Conservation (phyloP, 2,888 invertebrate species). For the Eupelmus urozonus region DNA sequence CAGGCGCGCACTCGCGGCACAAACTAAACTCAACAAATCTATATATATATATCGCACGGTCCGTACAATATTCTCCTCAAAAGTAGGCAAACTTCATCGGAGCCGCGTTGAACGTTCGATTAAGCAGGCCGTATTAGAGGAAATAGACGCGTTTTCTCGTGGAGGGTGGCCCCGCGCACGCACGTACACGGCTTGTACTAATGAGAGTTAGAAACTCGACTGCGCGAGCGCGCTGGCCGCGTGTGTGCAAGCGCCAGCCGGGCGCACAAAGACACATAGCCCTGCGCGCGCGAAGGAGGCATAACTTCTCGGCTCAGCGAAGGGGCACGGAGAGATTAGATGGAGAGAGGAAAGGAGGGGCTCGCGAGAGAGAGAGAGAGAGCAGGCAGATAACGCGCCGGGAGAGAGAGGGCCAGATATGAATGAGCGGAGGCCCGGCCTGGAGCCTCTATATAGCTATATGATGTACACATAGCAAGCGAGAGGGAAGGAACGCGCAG, state of each 20-base stretch:
- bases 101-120: background rate
- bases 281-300: background rate
- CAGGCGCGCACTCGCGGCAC: background rate
- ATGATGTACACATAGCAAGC: background rate
- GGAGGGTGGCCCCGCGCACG: no score
- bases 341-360: conserved; percentile 8
- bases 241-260: no score
- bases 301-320: background rate
- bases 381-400: no score
- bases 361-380: background rate
- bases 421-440: conserved; percentile 33
- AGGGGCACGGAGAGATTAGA: conserved; percentile 17
- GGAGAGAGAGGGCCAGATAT: conserved; percentile 1
- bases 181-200: no score
- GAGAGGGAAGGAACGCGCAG: background rate
- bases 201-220: conserved; percentile 35
- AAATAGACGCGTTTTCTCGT: no score
- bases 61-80: background rate
- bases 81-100: background rate
- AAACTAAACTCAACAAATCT: no score
- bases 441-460: no score
- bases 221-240: no score
- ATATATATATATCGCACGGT: background rate
- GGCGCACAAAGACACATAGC: background rate
- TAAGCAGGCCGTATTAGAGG: background rate